These are phyloP conservation scores for Chelidonichthys spinosus DNA, from an alignment of 2,797 vertebrate species.

Conservation along the genomic window DNA sequence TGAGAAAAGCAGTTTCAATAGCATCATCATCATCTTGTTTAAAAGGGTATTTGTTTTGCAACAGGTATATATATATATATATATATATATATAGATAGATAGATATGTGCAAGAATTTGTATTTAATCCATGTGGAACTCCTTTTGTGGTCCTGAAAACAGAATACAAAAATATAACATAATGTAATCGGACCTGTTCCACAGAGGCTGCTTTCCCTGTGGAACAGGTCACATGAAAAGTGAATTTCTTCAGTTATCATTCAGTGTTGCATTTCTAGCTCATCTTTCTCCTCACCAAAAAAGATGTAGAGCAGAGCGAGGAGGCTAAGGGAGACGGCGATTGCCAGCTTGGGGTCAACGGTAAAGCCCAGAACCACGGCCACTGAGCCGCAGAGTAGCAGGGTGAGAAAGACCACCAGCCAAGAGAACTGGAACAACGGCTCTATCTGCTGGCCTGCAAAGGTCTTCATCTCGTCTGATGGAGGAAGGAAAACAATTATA, in stretches of 20 bases:
- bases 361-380: conserved; percentile 91
- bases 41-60: neutral
- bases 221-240: conserved; percentile 5
- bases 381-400: conserved; percentile 90
- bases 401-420: conserved; percentile 94
- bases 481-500: neutral
- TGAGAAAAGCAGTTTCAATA: conserved; percentile 40
- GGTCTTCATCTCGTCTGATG: conserved; percentile 98
- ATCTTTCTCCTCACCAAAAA: conserved; percentile 89
- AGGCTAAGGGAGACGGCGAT: conserved; percentile 93
- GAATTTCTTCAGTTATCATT: neutral
- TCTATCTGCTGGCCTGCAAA: conserved; percentile 98
- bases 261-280: neutral
- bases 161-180: neutral
- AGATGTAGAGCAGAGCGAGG: conserved; percentile 93
- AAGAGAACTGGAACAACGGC: conserved; percentile 97
- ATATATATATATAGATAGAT: no score
- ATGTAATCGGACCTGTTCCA: neutral
- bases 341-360: conserved; percentile 90
- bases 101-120: neutral
- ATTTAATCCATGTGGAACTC: neutral
- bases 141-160: neutral
- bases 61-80: neutral
- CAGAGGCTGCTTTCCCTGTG: neutral
- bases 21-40: neutral